Percentiles rank a stretch among this genome's conserved stretches.
Evolutionary conservation across 2,797 vertebrate genomes (phyloP).

Genomic region (Coccyzus lansbergi): DNA sequence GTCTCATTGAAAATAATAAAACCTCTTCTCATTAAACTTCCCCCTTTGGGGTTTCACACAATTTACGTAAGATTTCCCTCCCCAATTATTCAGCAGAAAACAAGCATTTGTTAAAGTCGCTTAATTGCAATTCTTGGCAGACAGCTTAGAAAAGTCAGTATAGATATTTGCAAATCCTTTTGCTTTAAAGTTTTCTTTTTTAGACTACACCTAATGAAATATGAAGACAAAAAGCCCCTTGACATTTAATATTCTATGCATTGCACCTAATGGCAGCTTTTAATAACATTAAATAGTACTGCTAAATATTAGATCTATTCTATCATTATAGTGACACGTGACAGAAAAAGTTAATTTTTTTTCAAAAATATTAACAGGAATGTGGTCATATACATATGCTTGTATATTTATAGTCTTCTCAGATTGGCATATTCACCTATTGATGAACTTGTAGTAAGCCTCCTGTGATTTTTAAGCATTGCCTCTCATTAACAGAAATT

Average conservation of each 20-base stretch:
- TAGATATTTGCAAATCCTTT: background rate
- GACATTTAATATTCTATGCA: background rate
- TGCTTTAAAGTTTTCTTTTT: background rate
- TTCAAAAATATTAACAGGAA: background rate
- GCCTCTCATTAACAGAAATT: background rate
- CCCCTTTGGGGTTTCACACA: background rate
- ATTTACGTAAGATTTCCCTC: background rate
- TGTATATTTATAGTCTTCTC: background rate
- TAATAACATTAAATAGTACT: background rate
- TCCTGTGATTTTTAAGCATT: background rate
- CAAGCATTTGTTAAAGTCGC: constrained; percentile 12
- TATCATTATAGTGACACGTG: background rate
- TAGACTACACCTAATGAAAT: background rate
- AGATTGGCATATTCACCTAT: background rate
- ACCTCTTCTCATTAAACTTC: constrained; percentile 1
- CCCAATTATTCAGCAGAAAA: constrained; percentile 29
- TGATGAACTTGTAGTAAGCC: background rate
- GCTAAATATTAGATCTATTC: background rate
- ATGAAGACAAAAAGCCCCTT: background rate
- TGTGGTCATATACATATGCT: background rate
- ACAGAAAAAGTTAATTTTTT: background rate
- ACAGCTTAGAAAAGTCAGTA: background rate
- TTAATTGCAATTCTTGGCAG: background rate
- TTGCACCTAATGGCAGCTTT: background rate
- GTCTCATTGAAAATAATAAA: constrained; percentile 39